Percentiles rank a stretch among this genome's conserved stretches.
Conservation (phyloP, 2,113 vertebrate species). For the Scartelaos histophorus region DNA sequence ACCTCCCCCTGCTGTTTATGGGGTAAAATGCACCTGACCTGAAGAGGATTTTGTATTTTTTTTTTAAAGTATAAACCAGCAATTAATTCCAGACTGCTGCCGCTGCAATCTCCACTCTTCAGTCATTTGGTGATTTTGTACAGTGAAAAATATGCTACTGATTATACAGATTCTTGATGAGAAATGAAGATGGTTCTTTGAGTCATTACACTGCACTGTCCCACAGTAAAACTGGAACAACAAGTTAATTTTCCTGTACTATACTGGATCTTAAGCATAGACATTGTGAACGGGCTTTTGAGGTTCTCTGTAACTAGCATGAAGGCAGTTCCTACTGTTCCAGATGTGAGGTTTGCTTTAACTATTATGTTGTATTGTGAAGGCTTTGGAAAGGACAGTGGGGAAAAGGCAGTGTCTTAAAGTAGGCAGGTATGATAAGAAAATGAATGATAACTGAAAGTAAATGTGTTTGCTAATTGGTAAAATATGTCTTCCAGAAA, state of each 20-base stretch:
- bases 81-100: conserved; percentile 25
- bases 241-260: conserved; percentile 2
- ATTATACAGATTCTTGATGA: conserved; percentile 7
- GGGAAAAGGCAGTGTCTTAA: conserved; percentile 2
- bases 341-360: conserved; percentile 12
- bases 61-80: conserved; percentile 40
- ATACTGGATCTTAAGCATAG: conserved; percentile 19
- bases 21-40: conserved; percentile 22
- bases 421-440: conserved; percentile 30
- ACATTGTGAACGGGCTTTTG: background rate
- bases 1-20: conserved; percentile 61
- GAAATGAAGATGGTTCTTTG: background rate
- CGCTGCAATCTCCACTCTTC: conserved; percentile 26
- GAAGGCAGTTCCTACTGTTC: conserved; percentile 23
- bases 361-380: conserved; percentile 9
- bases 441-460: conserved; percentile 33
- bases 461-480: conserved; percentile 24
- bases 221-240: conserved; percentile 45
- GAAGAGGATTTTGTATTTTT: background rate
- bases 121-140: conserved; percentile 13
- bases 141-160: conserved; percentile 16
- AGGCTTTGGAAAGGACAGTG: conserved; percentile 25
- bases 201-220: conserved; percentile 41
- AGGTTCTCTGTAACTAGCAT: conserved; percentile 12
- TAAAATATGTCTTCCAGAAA: conserved; percentile 58